Base-by-base conservation (phyloP, 2,888 invertebrate genomes). In the Palloptera scutellata region DNA sequence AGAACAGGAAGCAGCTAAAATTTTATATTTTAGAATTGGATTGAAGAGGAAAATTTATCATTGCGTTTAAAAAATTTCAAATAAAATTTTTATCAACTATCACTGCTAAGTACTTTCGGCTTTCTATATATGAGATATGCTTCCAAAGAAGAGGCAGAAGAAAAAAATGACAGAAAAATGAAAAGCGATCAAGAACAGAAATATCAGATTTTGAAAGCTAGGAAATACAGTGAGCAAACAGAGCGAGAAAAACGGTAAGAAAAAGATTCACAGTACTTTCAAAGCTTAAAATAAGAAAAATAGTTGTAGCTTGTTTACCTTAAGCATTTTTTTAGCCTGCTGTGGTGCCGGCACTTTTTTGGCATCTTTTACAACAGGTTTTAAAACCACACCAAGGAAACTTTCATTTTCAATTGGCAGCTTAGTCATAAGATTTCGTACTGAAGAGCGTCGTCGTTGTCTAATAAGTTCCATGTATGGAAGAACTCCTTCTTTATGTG, bases 331-430 rank as follows among this genome's bases (percentile, higher is more conserved):
- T 66, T 78, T 79, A 30, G 80, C 82, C 73, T 81, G 79, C 72
- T 84, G 82, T 43, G 82, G 79, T 41, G 64, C 73, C 70, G 73
- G 79, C 70, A 83, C 83, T 75, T 84, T 84, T 76, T 80, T 79
- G 57, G 79, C 76, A 76, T 84, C 85, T 72, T 81, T 78, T 73
- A 88, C 86, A 70, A 89, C 88, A 60, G 89, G 89, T 84, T 89
- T 90, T 78, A 90, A 87, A 80, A 89, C 88, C 74, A 90, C 83
- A 73, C 85, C 85, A 78, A 88, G 83, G 84, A 90, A 90, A 78
- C 85, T 87, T 80, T 88, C 89, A 78, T 85, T 82, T 82, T 86
- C 84, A 76, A 85, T 81, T 73, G 86, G 86, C 76, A 83, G 79
- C 80, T 81, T 81, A 48, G 73, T 78, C 78, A 81, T 74, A 73